Conservation (phyloP, 2,113 vertebrate species). For the Rana temporaria region DNA sequence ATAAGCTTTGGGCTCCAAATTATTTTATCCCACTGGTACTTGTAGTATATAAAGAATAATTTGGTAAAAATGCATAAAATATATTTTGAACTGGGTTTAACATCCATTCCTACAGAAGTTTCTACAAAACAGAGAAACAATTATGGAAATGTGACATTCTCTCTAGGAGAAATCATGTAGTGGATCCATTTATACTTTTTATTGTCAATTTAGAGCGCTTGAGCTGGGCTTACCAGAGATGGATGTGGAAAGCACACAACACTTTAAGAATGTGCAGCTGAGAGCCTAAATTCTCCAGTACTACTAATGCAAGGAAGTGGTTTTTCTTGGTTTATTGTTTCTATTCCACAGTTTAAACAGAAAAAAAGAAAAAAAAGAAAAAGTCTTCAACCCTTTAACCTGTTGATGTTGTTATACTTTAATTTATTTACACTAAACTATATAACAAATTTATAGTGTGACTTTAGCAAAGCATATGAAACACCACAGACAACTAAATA, state of each 20-base stretch:
- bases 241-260: background rate
- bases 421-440: too few relatives aligned
- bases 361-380: background rate
- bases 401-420: background rate
- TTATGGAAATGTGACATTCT: too few relatives aligned
- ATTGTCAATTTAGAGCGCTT: conserved; percentile 55
- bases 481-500: too few relatives aligned
- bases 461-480: too few relatives aligned
- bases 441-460: too few relatives aligned
- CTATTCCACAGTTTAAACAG: background rate
- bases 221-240: background rate
- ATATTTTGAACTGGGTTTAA: too few relatives aligned
- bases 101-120: too few relatives aligned
- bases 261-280: background rate
- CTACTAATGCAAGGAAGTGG: conserved; percentile 15
- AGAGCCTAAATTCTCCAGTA: background rate
- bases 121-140: too few relatives aligned
- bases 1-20: too few relatives aligned
- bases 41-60: too few relatives aligned
- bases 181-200: conserved; percentile 58
- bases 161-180: conserved; percentile 30
- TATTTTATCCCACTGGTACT: too few relatives aligned
- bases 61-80: too few relatives aligned
- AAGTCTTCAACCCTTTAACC: background rate
- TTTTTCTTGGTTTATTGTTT: background rate